A percentile compares a stretch with the other conserved stretches of the same genome.
Evolutionary conservation across 2,797 vertebrate species (phyloP).

Genomic region (Dendrocincla fuliginosa): DNA sequence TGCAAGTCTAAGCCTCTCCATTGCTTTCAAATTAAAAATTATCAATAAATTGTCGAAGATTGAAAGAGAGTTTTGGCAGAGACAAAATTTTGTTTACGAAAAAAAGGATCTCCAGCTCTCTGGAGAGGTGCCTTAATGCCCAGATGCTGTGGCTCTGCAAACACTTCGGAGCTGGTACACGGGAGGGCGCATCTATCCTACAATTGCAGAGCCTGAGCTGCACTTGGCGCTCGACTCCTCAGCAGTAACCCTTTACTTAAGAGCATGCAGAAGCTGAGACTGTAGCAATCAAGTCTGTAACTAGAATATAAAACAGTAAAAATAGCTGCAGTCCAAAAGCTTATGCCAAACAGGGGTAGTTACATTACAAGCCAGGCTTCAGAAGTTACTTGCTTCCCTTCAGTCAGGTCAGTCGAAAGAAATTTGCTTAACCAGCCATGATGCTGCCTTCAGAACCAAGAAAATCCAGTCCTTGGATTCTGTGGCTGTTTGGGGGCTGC

Average conservation of each 20-base stretch:
- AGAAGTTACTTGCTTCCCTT: background rate
- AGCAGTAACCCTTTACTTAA: background rate
- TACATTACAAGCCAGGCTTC: background rate
- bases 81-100: background rate
- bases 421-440: background rate
- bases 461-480: background rate
- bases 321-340: background rate
- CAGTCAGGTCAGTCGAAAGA: background rate
- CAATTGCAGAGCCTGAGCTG: background rate
- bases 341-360: background rate
- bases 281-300: background rate
- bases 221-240: background rate
- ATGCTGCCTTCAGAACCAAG: background rate
- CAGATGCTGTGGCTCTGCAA: background rate
- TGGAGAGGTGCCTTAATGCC: fast-evolving
- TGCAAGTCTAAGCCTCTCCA: background rate
- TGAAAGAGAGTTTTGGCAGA: background rate
- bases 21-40: background rate
- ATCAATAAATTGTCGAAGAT: background rate
- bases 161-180: conserved; percentile 21
- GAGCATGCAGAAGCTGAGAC: background rate
- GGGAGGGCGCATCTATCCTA: conserved; percentile 45
- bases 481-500: background rate
- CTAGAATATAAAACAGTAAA: background rate
- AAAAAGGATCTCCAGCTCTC: background rate